phyloP scores from a whole-genome alignment of 2,113 vertebrate species.

The Quiscalus mexicanus region DNA sequence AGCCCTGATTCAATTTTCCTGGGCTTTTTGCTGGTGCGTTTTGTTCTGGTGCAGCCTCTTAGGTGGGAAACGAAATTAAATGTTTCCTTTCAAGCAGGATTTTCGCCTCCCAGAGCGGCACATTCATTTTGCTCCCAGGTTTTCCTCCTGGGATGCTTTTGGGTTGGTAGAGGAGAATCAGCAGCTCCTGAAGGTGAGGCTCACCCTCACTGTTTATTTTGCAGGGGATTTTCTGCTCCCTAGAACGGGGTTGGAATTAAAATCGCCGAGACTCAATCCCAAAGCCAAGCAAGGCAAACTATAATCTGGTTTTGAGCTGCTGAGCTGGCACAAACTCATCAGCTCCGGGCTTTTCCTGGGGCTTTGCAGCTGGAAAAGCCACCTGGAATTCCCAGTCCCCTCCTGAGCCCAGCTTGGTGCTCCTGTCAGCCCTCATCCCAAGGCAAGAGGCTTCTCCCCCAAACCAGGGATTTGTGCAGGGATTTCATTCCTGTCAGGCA shows the following conservation, averaged over 20 bases:
- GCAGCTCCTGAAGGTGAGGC: neutral
- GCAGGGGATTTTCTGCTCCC: neutral
- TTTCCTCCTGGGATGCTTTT: neutral
- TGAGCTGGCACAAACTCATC: neutral
- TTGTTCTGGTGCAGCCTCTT: neutral
- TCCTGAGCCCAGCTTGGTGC: neutral
- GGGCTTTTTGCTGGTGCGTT: neutral
- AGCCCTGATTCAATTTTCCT: neutral
- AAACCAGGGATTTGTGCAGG: neutral
- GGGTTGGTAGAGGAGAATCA: neutral
- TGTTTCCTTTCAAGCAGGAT: neutral
- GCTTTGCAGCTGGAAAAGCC: neutral
- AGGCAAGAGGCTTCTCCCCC: neutral
- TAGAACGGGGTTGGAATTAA: neutral
- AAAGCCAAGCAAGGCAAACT: neutral
- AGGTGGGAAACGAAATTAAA: neutral
- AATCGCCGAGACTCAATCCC: neutral
- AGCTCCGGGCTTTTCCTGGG: neutral
- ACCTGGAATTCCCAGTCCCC: neutral
- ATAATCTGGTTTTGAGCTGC: neutral
- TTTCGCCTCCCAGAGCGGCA: neutral
- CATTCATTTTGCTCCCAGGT: neutral
- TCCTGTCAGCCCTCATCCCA: neutral
- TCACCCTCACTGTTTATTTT: neutral
- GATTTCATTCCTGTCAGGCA: neutral